A percentile compares a stretch with the other conserved stretches of the same genome.
These are phyloP conservation scores for Gasterosteus nipponicus DNA, from an alignment of 2,113 vertebrate species.

Conservation along the genomic window DNA sequence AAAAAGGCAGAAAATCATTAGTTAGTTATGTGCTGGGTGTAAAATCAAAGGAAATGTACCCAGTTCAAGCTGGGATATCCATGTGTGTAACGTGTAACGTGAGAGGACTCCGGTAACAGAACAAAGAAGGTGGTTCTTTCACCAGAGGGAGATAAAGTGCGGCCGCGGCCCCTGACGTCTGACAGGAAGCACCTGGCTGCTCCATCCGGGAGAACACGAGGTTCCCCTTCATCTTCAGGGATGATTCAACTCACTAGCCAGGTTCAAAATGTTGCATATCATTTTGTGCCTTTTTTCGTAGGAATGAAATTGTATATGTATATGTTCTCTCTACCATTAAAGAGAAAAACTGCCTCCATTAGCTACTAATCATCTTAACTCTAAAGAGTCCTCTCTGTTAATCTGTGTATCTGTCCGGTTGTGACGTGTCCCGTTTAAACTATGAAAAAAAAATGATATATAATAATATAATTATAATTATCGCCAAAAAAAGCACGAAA, in stretches of 20 bases:
- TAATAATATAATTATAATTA: too few species aligned
- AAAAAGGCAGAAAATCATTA: neutral
- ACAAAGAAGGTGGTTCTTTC: conserved; percentile 1
- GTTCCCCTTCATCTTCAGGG: neutral
- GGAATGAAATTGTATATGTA: neutral
- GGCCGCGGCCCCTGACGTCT: neutral
- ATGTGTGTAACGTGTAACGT: neutral
- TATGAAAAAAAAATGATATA: neutral
- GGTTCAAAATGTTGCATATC: neutral
- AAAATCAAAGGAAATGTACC: neutral
- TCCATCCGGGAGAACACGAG: neutral
- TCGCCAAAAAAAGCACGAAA: conserved; percentile 19
- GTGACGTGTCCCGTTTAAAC: conserved; percentile 10
- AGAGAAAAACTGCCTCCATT: neutral
- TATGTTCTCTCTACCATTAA: too few species aligned
- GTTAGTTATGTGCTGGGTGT: neutral
- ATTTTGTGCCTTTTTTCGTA: neutral
- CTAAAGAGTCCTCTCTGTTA: neutral
- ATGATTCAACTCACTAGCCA: neutral
- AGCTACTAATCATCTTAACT: neutral
- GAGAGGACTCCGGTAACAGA: conserved; percentile 8
- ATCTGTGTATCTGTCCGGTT: neutral
- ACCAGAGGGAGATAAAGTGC: neutral
- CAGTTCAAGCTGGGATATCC: neutral
- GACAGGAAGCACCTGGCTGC: neutral